phyloP scores from a whole-genome alignment of 2,888 invertebrate genomes.

The Lapara coniferarum region DNA sequence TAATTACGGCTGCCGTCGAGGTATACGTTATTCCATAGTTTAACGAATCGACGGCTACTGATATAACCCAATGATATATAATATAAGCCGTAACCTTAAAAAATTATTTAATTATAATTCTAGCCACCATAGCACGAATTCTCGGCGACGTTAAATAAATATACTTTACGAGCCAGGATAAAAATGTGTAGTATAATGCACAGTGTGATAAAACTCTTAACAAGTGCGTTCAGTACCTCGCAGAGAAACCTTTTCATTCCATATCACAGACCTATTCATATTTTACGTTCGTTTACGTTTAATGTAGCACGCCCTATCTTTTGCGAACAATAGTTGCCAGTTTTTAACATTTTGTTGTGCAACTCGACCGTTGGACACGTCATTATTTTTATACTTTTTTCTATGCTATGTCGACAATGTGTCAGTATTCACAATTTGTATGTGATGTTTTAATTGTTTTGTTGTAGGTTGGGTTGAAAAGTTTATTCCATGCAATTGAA shows the following conservation, averaged over 20 bases:
- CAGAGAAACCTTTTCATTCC: slow-evolving; percentile 33
- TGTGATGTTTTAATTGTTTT: too few relatives aligned
- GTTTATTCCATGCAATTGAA: too few relatives aligned
- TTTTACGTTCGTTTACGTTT: slow-evolving; percentile 36
- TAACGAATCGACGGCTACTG: too few relatives aligned
- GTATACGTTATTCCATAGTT: too few relatives aligned
- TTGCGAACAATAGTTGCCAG: slow-evolving; percentile 29
- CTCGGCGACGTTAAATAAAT: too few relatives aligned
- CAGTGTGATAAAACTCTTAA: slow-evolving; percentile 27
- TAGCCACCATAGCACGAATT: too few relatives aligned
- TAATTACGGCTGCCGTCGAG: too few relatives aligned
- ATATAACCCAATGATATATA: too few relatives aligned
- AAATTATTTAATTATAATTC: too few relatives aligned
- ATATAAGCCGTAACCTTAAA: too few relatives aligned
- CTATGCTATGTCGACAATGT: neutral
- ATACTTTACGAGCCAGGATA: too few relatives aligned
- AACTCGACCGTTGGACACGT: neutral
- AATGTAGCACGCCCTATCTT: slow-evolving; percentile 34
- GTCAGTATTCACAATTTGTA: neutral
- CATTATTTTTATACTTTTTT: slow-evolving; percentile 12
- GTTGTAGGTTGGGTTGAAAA: too few relatives aligned
- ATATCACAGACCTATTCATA: slow-evolving; percentile 37
- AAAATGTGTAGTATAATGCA: neutral
- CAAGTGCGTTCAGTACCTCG: slow-evolving; percentile 12
- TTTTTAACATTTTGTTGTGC: slow-evolving; percentile 9